Evolutionary conservation across 2,797 vertebrate species (phyloP).

Genomic region (Pelochelys cantorii): DNA sequence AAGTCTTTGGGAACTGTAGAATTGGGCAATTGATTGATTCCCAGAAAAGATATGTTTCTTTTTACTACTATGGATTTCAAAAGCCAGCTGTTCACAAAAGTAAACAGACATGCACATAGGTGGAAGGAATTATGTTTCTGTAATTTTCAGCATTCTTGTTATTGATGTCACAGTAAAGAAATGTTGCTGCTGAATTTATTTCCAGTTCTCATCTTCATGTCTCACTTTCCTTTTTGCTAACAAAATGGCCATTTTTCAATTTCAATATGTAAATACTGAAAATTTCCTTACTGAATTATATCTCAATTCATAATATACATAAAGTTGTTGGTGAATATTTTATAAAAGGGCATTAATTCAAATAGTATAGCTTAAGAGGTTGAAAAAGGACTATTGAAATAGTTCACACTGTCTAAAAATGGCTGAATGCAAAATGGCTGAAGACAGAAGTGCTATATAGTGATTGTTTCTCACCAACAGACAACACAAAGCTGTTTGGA

Average conservation of each 20-base stretch:
- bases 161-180: constrained; percentile 1
- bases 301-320: not conserved
- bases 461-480: not conserved
- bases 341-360: not conserved
- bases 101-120: not conserved
- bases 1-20: not conserved
- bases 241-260: not conserved
- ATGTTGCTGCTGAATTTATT: not conserved
- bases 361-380: not conserved
- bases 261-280: not conserved
- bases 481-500: rapidly evolving
- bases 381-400: not conserved
- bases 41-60: not conserved
- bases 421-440: not conserved
- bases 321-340: not conserved
- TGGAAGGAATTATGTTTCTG: not conserved
- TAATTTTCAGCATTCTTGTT: not conserved
- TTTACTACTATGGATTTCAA: not conserved
- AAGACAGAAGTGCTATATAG: not conserved
- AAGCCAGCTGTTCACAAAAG: not conserved
- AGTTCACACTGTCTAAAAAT: rapidly evolving
- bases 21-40: not conserved
- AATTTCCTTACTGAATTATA: not conserved
- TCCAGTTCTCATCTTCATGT: not conserved
- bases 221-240: not conserved